Base-by-base conservation (phyloP, 2,797 vertebrate genomes). In the Botia kubotai region DNA sequence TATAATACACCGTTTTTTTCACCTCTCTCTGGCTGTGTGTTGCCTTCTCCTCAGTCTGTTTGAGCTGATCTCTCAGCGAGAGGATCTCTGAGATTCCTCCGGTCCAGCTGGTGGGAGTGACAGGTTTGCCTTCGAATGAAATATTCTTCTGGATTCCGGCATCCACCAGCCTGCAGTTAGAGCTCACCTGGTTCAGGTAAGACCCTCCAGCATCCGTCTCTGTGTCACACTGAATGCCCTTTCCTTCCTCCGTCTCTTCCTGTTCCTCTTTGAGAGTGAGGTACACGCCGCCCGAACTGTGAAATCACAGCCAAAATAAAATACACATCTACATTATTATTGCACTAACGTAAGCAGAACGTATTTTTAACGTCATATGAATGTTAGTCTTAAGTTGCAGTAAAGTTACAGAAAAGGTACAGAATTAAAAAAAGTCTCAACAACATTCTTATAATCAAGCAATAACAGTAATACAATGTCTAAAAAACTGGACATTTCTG, bases 91-190 rank as follows among this genome's bases (percentile, higher is more conserved):
- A 89, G 1, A 93, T 79, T 62, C 93, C 93, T 55, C 93, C 92
- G 0, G 90, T 92, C 92, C 92, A 93, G 87, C 87, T 67, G 17
- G 86, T 91, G 0, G 93, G 91, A 14, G 93, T 93, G 77, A 89
- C 5, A 0, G 92, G 90, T 77, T 94, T 94, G 58, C 93, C 93
- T 0, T 95, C 94, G 4, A 95, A 94, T 17, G 94, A 95, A 77
- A 95, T 94, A 82, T 95, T 95, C 87, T 95, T 95, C 90, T 94
- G 94, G 81, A 94, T 92, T 67, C 93, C 94, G 73, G 91, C 93
- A 0, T 95, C 94, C 79, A 93, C 93, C 80, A 91, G 89, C 36
- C 89, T 92, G 82, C 90, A 91, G 87, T 92, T 92, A 60, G 84
- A 74, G 67, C 74, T 70, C 57, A 91, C 80, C 89, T 89, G 90